Evolutionary conservation across 2,113 vertebrate genomes (phyloP).

Genomic region (Ploceus nigricollis): DNA sequence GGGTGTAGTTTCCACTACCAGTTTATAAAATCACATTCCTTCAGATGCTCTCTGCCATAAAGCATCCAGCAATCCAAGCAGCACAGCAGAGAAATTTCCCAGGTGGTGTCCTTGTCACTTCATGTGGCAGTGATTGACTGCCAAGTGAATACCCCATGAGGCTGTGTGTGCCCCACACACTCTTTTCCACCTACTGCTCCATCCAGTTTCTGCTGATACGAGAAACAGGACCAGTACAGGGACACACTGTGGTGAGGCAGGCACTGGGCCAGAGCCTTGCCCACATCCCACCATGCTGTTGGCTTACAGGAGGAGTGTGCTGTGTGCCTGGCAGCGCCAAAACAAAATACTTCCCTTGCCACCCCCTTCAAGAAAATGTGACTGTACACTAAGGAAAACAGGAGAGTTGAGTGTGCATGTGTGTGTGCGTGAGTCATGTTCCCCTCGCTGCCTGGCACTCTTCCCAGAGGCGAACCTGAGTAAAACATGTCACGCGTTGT

Average conservation of each 20-base stretch:
- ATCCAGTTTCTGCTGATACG: not conserved
- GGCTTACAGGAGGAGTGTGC: not conserved
- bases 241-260: not conserved
- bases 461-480: slow-evolving; percentile 29
- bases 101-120: not conserved
- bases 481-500: slow-evolving; percentile 44
- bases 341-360: not conserved
- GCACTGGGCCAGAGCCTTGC: not conserved
- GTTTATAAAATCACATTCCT: not conserved
- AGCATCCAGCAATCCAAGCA: not conserved
- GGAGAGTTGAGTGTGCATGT: not conserved
- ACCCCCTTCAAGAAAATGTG: slow-evolving; percentile 17
- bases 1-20: not conserved
- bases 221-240: not conserved
- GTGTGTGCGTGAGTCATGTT: not conserved
- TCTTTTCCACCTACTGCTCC: not conserved
- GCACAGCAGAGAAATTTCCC: slow-evolving; percentile 1
- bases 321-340: not conserved
- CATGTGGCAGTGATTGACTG: not conserved
- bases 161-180: not conserved
- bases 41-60: not conserved
- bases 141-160: not conserved
- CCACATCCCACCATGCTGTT: fast-evolving
- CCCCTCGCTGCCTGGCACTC: not conserved
- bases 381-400: not conserved